Base-by-base conservation (phyloP, 2,113 vertebrate genomes). In the Orycteropus afer region DNA sequence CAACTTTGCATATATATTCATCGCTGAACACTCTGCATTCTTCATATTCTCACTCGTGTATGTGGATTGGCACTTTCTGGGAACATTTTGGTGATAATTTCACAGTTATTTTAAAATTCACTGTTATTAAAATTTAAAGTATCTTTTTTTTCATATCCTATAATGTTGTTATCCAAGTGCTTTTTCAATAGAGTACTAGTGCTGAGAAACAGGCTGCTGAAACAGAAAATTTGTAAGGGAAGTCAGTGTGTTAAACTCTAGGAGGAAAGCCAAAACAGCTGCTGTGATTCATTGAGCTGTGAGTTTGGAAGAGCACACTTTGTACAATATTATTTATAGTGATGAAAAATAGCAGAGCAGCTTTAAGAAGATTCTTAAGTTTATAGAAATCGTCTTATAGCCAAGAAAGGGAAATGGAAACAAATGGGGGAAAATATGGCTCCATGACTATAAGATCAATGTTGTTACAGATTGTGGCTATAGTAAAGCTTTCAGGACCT, bases 221-320 rank as follows among this genome's bases (percentile, higher is more conserved):
- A 61, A 17, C 53, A 61, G 51, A 37, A 14, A 61, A 34, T 78
- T 42, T 88, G 53, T 49, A n/a, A 61, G 45, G 23, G 4, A 42
- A 1, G n/a, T 13, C 3, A 4, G 34, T 65, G 78, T 45, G 67
- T 90, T 22, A 63, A 45, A 51, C 51, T 53, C 55, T 1, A 47
- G 93, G 86, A 84, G 32, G n/a, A 34, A 29, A 57, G 80, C 84
- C 96, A 86, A 1, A 89, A 14, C 32, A 77, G 83, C 92, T 93
- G 63, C 61, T 71, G 15, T n/a, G 67, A 34, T 22, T 65, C 45
- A 71, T 37, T 29, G 65, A 81, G 37, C 61, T 45, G 0, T 69
- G 78, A 80, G 15, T 81, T 86, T 73, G 61, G 53, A 67, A 73
- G 27, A 37, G 17, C 49, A 18, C 71, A 7, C 22, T 73, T 67